A percentile compares a stretch with the other conserved stretches of the same genome.
phyloP scores from a whole-genome alignment of 1,140 invertebrate species.

The Caerostris extrusa region DNA sequence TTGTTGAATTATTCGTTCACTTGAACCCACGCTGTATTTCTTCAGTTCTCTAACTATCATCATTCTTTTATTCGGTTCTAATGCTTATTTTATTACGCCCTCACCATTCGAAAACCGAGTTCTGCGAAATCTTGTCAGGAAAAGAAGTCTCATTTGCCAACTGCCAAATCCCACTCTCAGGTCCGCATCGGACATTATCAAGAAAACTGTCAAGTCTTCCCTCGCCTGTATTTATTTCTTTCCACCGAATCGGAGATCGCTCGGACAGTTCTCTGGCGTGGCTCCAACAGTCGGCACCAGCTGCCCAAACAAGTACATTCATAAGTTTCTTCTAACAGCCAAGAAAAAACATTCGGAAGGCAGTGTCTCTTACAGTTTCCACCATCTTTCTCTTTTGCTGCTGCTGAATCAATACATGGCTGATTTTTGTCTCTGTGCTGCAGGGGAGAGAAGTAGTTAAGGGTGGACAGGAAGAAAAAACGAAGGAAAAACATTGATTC shows the following conservation, averaged over 20 bases:
- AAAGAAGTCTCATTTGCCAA: conserved; percentile 45
- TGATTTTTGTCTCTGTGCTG: conserved; percentile 44
- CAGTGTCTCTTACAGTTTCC: conserved; percentile 11
- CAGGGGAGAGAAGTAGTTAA: neutral
- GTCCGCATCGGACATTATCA: conserved; percentile 36
- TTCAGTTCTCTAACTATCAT: no score
- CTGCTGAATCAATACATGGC: conserved; percentile 60
- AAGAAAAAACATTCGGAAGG: conserved; percentile 58
- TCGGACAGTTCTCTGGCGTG: conserved; percentile 55
- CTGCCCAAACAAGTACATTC: conserved; percentile 69
- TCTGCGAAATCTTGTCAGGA: no score
- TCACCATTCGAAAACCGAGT: no score
- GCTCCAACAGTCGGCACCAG: conserved; percentile 59
- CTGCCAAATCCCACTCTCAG: conserved; percentile 51
- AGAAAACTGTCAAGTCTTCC: conserved; percentile 67
- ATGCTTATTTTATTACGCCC: no score
- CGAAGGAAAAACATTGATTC: conserved; percentile 8
- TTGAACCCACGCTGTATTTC: no score
- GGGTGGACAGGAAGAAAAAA: neutral
- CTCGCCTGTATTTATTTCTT: conserved; percentile 64
- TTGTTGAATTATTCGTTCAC: no score
- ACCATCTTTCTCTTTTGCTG: neutral
- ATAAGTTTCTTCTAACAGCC: conserved; percentile 68
- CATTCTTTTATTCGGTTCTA: no score
- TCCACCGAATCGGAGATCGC: conserved; percentile 38